Conservation (phyloP, 2,797 vertebrate genomes). For the Pteropus rufus region DNA sequence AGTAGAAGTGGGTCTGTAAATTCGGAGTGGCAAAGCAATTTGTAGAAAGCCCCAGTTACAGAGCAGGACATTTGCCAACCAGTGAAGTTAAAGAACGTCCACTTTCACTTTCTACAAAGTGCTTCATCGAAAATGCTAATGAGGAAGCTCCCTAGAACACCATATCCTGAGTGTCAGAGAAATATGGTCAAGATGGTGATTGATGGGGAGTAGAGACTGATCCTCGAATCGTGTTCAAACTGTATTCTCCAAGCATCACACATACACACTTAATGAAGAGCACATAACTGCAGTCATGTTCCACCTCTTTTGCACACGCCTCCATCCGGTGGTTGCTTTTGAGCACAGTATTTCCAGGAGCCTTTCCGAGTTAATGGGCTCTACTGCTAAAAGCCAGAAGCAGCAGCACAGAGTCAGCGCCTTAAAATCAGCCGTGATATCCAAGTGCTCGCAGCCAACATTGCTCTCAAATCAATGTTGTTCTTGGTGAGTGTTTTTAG, state of each 20-base stretch:
- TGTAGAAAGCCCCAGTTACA: slow-evolving; percentile 42
- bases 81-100: neutral
- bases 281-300: neutral
- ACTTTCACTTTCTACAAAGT: slow-evolving; percentile 46
- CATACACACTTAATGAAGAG: neutral
- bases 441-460: neutral
- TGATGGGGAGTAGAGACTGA: neutral
- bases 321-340: neutral
- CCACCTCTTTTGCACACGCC: neutral
- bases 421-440: neutral
- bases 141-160: slow-evolving; percentile 48
- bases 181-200: slow-evolving; percentile 33
- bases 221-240: neutral
- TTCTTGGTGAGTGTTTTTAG: slow-evolving; percentile 43
- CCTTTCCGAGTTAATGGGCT: neutral
- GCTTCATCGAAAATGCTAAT: slow-evolving; percentile 17
- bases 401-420: neutral
- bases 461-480: neutral
- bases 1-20: slow-evolving; percentile 15
- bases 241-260: neutral
- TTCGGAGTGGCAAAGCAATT: slow-evolving; percentile 32
- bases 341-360: neutral
- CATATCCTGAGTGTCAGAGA: slow-evolving; percentile 55
- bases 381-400: neutral
- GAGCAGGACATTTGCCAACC: slow-evolving; percentile 13